phyloP scores from a whole-genome alignment of 37 sponge, comb jelly and placozoan species.

The Mnemiopsis leidyi region DNA sequence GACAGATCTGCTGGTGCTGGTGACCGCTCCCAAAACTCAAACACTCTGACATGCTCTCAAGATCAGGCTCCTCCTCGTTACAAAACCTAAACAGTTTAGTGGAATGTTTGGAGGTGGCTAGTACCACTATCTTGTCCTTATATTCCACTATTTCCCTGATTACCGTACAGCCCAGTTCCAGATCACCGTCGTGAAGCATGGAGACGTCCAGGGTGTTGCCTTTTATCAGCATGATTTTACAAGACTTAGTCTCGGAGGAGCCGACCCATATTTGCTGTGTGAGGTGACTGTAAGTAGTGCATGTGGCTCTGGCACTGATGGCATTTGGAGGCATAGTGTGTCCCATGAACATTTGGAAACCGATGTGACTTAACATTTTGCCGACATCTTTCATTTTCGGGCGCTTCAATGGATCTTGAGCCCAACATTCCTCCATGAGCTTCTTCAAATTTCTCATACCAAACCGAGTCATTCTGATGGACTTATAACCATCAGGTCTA shows the following conservation, averaged over 20 bases:
- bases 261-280: constrained; percentile 17
- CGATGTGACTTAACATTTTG: constrained; percentile 12
- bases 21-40: constrained; percentile 20
- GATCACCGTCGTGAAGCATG: constrained; percentile 3
- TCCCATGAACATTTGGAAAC: constrained; percentile 47
- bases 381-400: constrained; percentile 34
- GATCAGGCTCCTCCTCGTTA: constrained; percentile 18
- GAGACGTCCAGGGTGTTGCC: constrained; percentile 32
- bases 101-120: not conserved
- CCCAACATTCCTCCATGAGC: constrained; percentile 54
- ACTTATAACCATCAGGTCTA: constrained; percentile 14
- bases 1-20: constrained; percentile 7
- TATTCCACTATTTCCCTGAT: constrained; percentile 21
- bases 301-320: constrained; percentile 20
- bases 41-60: constrained; percentile 8
- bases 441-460: constrained; percentile 57
- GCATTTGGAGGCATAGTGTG: constrained; percentile 42
- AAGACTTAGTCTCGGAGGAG: not conserved
- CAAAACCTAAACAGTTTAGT: not conserved
- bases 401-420: constrained; percentile 1
- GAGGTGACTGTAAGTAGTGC: constrained; percentile 2
- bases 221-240: constrained; percentile 27
- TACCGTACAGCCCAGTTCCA: not conserved
- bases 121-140: not conserved
- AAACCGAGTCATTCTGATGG: not conserved